A percentile compares a stretch with the other conserved stretches of the same genome.
These are phyloP conservation scores for Spodoptera exigua DNA, from an alignment of 2,888 invertebrate species.

Conservation along the genomic window DNA sequence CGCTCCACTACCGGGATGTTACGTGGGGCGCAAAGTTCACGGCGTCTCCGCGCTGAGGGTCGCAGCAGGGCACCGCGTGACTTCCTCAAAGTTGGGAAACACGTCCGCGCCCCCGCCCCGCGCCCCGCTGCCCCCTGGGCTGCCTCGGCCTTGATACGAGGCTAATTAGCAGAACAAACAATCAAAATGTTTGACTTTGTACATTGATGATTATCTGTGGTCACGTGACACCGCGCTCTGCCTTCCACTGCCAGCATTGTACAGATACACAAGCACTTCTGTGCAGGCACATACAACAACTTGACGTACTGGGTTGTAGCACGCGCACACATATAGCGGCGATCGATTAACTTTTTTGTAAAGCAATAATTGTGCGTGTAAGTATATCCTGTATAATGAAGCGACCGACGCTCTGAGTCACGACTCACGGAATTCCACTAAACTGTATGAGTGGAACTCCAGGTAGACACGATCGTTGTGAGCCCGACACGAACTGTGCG, in stretches of 20 bases:
- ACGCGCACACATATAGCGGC: no score
- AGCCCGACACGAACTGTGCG: no score
- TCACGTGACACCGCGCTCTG: constrained; percentile 28
- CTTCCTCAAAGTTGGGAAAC: constrained; percentile 8
- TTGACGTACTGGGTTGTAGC: no score
- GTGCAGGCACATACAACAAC: no score
- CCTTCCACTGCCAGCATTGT: not conserved
- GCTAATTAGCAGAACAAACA: constrained; percentile 32
- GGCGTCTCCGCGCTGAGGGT: not conserved
- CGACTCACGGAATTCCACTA: no score
- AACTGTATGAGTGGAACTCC: no score
- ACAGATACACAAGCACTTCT: no score
- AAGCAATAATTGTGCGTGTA: no score
- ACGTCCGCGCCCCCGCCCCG: not conserved
- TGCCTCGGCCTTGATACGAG: constrained; percentile 28
- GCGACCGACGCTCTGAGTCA: no score
- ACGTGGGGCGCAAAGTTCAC: not conserved
- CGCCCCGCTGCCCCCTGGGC: constrained; percentile 4
- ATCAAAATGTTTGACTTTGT: constrained; percentile 23
- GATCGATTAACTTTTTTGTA: no score
- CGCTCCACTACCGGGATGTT: constrained; percentile 1
- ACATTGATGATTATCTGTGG: constrained; percentile 25
- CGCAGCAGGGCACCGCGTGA: constrained; percentile 13
- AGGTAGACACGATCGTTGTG: no score
- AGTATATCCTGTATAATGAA: no score